Evolutionary conservation across 2,888 invertebrate genomes (phyloP), one percentile per base, ranked within the genome.

Genomic region (Conus canariensis): DNA sequence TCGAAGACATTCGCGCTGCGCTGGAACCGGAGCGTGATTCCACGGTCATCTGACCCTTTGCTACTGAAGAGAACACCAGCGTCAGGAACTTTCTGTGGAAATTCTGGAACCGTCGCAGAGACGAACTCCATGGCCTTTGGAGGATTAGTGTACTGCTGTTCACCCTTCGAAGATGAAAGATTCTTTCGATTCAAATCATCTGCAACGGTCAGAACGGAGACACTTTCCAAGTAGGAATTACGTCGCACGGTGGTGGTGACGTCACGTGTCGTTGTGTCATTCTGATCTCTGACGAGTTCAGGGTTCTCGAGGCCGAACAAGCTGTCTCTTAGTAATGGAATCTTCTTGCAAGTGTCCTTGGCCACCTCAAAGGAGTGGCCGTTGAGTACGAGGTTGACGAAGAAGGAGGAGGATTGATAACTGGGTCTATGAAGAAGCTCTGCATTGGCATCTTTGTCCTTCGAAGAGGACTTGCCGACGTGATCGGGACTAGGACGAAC

Each of bases 1-100:
- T 82, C 91, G 87, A 93, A 93, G n/a, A 86, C 86, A 9, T 30
- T 45, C 14, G 86, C 86, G 45, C 45, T 86, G 19, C 86, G 86
- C 2, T 25, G 60, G 22, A 86, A 67, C n/a, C 19, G 25, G 14
- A 86, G 67, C 64, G 30, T 60, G 9, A 60, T 85, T 59, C 64
- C 30, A 0, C 16, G 60, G 9, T 70, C 22, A 25, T 22, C 12
- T 2, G 16, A 19, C 19, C 25, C 67, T 25, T 12, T n/a, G 30
- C 22, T 19, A 7, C 56, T 45, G 45, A 12, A 16, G 16, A 16
- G 60, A 64, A 64, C 1, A 1, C 1, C 60, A 10, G 60, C 60
- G 1, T 25, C n/a, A 3, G 25, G 25, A 80, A 14, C 22, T 30
- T 9, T 12, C 10, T 12, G 80, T 8, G 45, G 30, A 19, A 10